phyloP scores from a whole-genome alignment of 2,113 vertebrate genomes.

The Cacatua alba region DNA sequence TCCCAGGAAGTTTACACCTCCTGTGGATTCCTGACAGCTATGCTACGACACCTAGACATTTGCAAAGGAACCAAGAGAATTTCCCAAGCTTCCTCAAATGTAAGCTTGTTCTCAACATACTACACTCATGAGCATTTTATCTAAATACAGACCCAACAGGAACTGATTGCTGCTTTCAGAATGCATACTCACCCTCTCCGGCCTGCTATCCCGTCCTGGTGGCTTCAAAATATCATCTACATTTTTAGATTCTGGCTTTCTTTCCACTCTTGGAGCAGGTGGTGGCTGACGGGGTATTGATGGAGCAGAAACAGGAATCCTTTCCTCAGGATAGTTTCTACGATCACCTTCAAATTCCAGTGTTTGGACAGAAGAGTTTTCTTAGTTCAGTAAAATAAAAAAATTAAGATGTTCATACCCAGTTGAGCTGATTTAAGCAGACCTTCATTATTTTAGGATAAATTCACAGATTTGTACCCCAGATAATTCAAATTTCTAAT shows the following conservation, averaged over 20 bases:
- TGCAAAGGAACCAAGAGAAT: background rate
- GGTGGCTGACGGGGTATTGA: slow-evolving; percentile 84
- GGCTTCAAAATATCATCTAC: slow-evolving; percentile 95
- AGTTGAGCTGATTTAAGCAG: slow-evolving; percentile 18
- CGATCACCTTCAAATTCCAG: slow-evolving; percentile 82
- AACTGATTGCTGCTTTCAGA: background rate
- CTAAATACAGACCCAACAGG: background rate
- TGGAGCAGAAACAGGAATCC: slow-evolving; percentile 80
- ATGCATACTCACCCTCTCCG: slow-evolving; percentile 86
- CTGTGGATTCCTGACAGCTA: background rate
- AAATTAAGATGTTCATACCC: slow-evolving; percentile 32
- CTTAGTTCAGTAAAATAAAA: slow-evolving; percentile 54
- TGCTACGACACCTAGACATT: background rate
- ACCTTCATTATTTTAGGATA: slow-evolving; percentile 7
- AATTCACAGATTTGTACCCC: background rate
- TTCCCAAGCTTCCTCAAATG: background rate
- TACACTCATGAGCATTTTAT: background rate
- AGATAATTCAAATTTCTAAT: background rate
- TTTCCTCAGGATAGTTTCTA: slow-evolving; percentile 90
- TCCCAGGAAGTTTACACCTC: background rate
- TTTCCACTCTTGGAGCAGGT: slow-evolving; percentile 86
- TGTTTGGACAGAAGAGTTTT: slow-evolving; percentile 68
- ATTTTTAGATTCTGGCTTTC: slow-evolving; percentile 96
- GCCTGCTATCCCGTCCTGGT: slow-evolving; percentile 89
- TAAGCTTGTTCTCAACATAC: background rate